Base-by-base conservation (phyloP, 2,888 invertebrate species). In the Neelides folsomi region DNA sequence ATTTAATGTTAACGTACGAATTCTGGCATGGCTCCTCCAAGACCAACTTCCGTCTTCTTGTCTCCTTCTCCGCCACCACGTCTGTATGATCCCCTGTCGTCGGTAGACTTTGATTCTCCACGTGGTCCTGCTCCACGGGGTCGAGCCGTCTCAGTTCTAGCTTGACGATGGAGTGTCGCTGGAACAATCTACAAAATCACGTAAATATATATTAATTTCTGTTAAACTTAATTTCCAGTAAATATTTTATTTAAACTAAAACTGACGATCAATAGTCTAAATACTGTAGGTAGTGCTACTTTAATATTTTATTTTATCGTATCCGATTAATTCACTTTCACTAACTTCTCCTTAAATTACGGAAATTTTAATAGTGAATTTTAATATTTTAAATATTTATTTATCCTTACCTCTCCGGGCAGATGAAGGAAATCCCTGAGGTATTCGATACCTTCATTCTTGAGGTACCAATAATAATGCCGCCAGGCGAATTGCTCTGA, bases 401-500 rank as follows among this genome's bases (percentile, higher is more conserved):
- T 20, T 47, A 20, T 41, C 58, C 61, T 65, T 65, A 72, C 72
- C 69, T 98, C 98, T 59, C 94, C 84, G 8, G 98, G 97, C 68
- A 99, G 78, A 70, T 98, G 94, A 60, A 99, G 79, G 74, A 86
- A 95, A 68, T 86, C 86, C 63, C 98, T 79, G 63, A 99, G 76
- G 72, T 92, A 97, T 71, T 90, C 88, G 71, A 98, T 97, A 65
- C 98, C 98, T 68, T 95, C 92, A 71, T 98, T 97, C 62, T 94
- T 98, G 65, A 98, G 77, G 74, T 92, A 93, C 95, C 97, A 99
- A 73, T 99, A 99, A 69, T 88, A 98, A 72, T 98, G 97, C 68
- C 97, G 82, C 98, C 98, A 99, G 4, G 97, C 95, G 73, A 98
- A 98, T 74, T 98, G 97, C 77, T 98, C 97, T 72, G 87, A 90